Evolutionary conservation across 2,113 vertebrate genomes (phyloP), one percentile per base, ranked within the genome.

Genomic region (Cariama cristata): DNA sequence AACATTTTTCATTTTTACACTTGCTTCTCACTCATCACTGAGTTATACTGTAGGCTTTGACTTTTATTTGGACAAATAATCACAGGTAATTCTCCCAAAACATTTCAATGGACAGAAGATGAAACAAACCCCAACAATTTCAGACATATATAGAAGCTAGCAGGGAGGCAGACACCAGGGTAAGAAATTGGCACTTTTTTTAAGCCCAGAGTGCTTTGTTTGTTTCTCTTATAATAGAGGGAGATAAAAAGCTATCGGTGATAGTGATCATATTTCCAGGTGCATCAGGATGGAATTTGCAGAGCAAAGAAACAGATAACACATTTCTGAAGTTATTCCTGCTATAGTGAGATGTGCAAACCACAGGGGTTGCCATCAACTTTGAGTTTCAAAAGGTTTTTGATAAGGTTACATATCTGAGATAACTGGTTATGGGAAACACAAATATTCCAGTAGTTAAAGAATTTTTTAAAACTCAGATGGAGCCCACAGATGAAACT

Each of bases 381-480:
- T 88, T 45, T 40, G 55, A 84, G 49, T 91, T 95, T 95, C 60
- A 89, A 92, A 95, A 92, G 79, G 9, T 4, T 56, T 92, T 95
- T 93, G 23, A 74, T 81, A 95, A 86, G 30, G 52, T 67, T 81
- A 33, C 0, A 3, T 6, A 42, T 72, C n/a, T 84, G 49, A 91
- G 44, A 84, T 92, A 92, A 84, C 21, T 93, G 28, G 35, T 30
- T 81, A 67, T 0, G 0, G 8, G 24, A 84, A 45, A 68, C 21
- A 62, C 38, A 95, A 58, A 68, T 72, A 86, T 81, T 86, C 6
- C 11, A 56, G 21, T 26, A 90, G n/a, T 52, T 77, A 55, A 53
- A 67, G 5, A 81, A 52, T 18, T 63, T 85, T 86, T 82, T 52
- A 82, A 68, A 91, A 68, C 60, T 91, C 60, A 91, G 7, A 28